phyloP scores from a whole-genome alignment of 1,140 invertebrate species.

The Euura lappo region DNA sequence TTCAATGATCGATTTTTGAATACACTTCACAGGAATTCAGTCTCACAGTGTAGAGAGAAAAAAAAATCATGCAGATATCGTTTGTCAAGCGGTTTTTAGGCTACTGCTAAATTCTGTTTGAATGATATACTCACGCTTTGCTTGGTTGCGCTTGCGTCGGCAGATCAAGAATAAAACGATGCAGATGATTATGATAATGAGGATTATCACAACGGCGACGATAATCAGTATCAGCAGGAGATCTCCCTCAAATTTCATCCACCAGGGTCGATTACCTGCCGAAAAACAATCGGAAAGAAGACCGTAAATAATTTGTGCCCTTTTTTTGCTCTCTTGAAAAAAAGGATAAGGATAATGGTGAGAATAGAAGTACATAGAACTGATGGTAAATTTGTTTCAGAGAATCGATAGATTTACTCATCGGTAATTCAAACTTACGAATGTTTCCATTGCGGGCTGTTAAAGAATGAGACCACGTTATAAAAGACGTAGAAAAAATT shows the following conservation, averaged over 20 bases:
- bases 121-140: slow-evolving; percentile 80
- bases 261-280: slow-evolving; percentile 75
- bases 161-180: slow-evolving; percentile 84
- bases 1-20: no score
- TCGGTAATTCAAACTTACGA: slow-evolving; percentile 29
- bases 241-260: slow-evolving; percentile 75
- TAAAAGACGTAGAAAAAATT: no score
- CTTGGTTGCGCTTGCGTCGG: slow-evolving; percentile 76
- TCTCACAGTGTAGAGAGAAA: no score
- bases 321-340: neutral
- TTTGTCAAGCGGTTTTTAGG: neutral
- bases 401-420: no score
- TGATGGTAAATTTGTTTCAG: no score
- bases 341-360: neutral
- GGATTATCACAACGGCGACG: slow-evolving; percentile 74
- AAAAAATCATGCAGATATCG: neutral
- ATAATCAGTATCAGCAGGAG: slow-evolving; percentile 79
- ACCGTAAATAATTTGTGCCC: neutral
- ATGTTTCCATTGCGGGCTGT: slow-evolving; percentile 38
- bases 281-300: slow-evolving; percentile 13
- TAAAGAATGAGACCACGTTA: slow-evolving; percentile 21
- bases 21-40: no score
- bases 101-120: slow-evolving; percentile 9
- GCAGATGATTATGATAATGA: slow-evolving; percentile 81
- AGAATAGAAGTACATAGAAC: neutral